phyloP scores from a whole-genome alignment of 2,888 invertebrate genomes.

The Sesia bembeciformis region DNA sequence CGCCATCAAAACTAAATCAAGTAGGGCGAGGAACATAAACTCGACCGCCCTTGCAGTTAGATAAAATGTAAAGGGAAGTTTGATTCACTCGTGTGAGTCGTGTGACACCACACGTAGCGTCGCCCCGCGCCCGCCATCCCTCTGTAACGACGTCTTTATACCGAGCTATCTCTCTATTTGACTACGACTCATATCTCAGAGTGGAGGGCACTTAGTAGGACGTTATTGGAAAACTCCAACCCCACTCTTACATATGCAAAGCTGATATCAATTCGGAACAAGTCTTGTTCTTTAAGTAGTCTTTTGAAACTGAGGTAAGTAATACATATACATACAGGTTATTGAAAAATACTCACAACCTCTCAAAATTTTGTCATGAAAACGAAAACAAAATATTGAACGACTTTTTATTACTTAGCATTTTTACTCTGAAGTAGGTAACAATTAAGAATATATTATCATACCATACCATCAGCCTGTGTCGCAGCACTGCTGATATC shows the following conservation, averaged over 20 bases:
- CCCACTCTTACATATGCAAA: slow-evolving; percentile 18
- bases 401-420: too few relatives aligned
- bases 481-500: too few relatives aligned
- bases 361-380: too few relatives aligned
- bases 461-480: too few relatives aligned
- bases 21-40: slow-evolving; percentile 65
- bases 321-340: too few relatives aligned
- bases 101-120: slow-evolving; percentile 47
- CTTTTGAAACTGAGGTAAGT: too few relatives aligned
- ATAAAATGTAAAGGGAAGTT: slow-evolving; percentile 69
- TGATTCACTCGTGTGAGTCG: slow-evolving; percentile 63
- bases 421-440: too few relatives aligned
- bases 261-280: neutral
- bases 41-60: slow-evolving; percentile 67
- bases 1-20: slow-evolving; percentile 72
- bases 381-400: too few relatives aligned
- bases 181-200: slow-evolving; percentile 58
- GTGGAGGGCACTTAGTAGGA: slow-evolving; percentile 48
- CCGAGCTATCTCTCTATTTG: slow-evolving; percentile 59
- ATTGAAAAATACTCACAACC: too few relatives aligned
- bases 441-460: too few relatives aligned
- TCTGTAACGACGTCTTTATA: slow-evolving; percentile 61
- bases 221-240: slow-evolving; percentile 57
- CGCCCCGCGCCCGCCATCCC: slow-evolving; percentile 19
- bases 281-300: neutral